Conservation (phyloP, 2,113 vertebrate species). For the Saguinus midas region DNA sequence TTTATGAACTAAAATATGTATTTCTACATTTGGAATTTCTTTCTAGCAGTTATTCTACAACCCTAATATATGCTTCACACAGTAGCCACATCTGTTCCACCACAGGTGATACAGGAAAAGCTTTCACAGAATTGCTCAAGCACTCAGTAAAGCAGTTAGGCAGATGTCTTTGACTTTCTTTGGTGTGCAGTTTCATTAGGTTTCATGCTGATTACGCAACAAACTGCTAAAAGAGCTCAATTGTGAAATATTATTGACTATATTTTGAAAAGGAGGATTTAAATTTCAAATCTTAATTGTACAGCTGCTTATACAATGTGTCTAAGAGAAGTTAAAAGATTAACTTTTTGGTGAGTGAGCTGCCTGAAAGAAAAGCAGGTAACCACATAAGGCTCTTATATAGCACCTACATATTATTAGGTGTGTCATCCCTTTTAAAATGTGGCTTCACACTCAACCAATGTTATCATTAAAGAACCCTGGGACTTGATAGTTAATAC, state of each 20-base stretch:
- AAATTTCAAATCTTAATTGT: slow-evolving; percentile 62
- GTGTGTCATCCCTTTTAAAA: not conserved
- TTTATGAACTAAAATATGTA: slow-evolving; percentile 50
- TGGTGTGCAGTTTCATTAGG: slow-evolving; percentile 59
- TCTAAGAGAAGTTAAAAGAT: slow-evolving; percentile 40
- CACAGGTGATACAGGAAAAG: slow-evolving; percentile 63
- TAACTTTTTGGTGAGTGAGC: not conserved
- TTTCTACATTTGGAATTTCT: slow-evolving; percentile 56
- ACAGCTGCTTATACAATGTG: slow-evolving; percentile 29
- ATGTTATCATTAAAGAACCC: not conserved
- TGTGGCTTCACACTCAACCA: not conserved
- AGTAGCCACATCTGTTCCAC: slow-evolving; percentile 70
- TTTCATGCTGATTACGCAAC: slow-evolving; percentile 68
- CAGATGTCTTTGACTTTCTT: slow-evolving; percentile 71
- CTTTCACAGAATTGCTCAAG: slow-evolving; percentile 47
- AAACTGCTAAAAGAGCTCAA: slow-evolving; percentile 49
- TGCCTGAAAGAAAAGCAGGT: not conserved
- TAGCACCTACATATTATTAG: not conserved
- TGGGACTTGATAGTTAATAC: not conserved
- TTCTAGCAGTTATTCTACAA: slow-evolving; percentile 50
- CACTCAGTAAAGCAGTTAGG: slow-evolving; percentile 66
- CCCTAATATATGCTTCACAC: slow-evolving; percentile 44
- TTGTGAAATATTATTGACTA: slow-evolving; percentile 63
- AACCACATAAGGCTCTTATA: not conserved
- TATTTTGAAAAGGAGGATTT: slow-evolving; percentile 62